Evolutionary conservation across 2,797 vertebrate species (phyloP), one percentile per base, ranked within the genome.

Genomic region (Mionectes olivaceus): DNA sequence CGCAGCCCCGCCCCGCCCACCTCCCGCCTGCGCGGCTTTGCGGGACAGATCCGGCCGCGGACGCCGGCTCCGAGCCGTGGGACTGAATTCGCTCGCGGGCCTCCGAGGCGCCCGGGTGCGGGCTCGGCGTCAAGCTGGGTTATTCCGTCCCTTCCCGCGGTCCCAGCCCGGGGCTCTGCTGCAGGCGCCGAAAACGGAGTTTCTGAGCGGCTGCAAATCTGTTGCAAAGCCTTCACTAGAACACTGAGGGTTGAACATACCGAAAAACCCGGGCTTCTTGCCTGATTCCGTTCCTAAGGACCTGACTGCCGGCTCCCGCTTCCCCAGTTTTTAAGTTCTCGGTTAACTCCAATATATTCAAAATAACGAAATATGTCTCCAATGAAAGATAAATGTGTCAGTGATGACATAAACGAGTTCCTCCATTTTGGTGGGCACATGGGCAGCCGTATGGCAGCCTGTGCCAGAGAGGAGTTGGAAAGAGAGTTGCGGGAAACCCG

Each of bases 51-150:
- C 3, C 11, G 5, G 18, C 6, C 7, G 39, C 10, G 47, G 16
- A 2, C 22, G 1, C 33, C 24, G 10, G 30, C 33, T 8, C 13
- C 6, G 30, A 23, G 37, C 39, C 1, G 53, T 0, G n/a, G 18
- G 11, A 37, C 19, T 1, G 19, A 23, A 30, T 10, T 19, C 28
- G 8, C 21, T 61, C 21, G 12, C 15, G 13, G 12, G 10, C 2
- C 10, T 5, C 30, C 32, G 28, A 16, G 52, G 24, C 8, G 13
- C 15, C 19, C 13, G 28, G 25, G 9, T 0, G 15, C 9, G 16
- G 59, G 27, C 21, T 41, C 7, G 53, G 25, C 7, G 1, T 5
- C 16, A 16, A 30, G 13, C 1, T 9, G 9, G 15, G 16, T 32
- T 56, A 28, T 32, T 27, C 46, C n/a, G 3, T 43, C 13, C 30